Evolutionary conservation across 2,888 invertebrate genomes (phyloP).

Genomic region (Scaptomyza flava): DNA sequence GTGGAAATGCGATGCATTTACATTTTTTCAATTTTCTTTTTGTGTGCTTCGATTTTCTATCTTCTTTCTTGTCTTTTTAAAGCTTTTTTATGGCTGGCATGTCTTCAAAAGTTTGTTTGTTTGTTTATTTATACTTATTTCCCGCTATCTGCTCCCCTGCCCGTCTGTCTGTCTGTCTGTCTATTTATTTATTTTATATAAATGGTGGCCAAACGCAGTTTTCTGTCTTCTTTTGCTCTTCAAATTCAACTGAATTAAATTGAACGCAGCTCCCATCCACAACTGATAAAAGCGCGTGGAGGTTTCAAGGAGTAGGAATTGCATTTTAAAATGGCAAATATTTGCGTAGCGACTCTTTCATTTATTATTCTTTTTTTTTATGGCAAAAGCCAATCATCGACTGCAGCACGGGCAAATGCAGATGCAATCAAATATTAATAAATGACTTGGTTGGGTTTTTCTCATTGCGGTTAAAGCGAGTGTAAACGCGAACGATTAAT

Average conservation of each 20-base stretch:
- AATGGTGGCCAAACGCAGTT: conserved; percentile 48
- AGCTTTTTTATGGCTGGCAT: conserved; percentile 38
- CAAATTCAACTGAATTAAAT: conserved; percentile 68
- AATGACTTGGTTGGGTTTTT: conserved; percentile 36
- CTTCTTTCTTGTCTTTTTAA: not conserved
- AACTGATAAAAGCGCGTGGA: conserved; percentile 9
- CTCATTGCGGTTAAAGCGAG: conserved; percentile 41
- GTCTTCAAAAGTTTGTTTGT: conserved; percentile 53
- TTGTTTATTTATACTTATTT: conserved; percentile 63
- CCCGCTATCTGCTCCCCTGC: conserved; percentile 42
- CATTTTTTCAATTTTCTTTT: conserved; percentile 54
- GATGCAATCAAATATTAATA: conserved; percentile 51
- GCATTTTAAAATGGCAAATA: conserved; percentile 55
- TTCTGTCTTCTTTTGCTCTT: conserved; percentile 33
- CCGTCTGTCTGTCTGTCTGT: conserved; percentile 12
- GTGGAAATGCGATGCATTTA: conserved; percentile 71
- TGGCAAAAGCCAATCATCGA: conserved; percentile 45
- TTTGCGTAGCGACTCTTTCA: conserved; percentile 39
- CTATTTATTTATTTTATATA: conserved; percentile 68
- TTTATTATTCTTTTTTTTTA: not conserved
- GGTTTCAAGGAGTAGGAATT: conserved; percentile 1
- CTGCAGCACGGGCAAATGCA: conserved; percentile 12
- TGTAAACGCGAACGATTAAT: conserved; percentile 47
- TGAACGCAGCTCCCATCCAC: conserved; percentile 44
- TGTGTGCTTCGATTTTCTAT: conserved; percentile 25